A percentile compares a stretch with the other conserved stretches of the same genome.
These are phyloP conservation scores for Drosophila gaucha DNA, from an alignment of 2,888 invertebrate species.

Conservation along the genomic window DNA sequence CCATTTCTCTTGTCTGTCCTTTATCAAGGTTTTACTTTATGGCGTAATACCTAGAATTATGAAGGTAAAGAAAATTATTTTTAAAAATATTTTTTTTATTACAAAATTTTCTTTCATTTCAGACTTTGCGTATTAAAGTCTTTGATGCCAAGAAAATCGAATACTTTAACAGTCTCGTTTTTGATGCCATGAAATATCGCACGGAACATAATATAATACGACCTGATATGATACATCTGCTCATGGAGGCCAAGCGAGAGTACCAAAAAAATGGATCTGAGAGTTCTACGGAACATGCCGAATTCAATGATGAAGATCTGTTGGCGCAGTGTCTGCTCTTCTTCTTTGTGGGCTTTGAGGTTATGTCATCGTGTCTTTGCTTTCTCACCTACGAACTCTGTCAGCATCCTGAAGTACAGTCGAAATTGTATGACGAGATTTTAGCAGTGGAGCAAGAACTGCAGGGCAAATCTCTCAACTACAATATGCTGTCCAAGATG, in stretches of 20 bases:
- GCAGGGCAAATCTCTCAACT: constrained; percentile 85
- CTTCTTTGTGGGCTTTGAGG: constrained; percentile 86
- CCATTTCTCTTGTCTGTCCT: constrained; percentile 69
- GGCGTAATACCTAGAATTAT: constrained; percentile 60
- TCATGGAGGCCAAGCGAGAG: constrained; percentile 85
- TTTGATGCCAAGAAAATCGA: constrained; percentile 75
- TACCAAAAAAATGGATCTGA: constrained; percentile 34
- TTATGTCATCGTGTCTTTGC: constrained; percentile 82
- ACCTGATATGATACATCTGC: constrained; percentile 86
- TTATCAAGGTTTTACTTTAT: constrained; percentile 67
- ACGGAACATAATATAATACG: constrained; percentile 85
- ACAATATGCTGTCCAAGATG: constrained; percentile 86
- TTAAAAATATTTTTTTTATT: not conserved
- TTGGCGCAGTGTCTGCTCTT: constrained; percentile 86
- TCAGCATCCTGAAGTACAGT: constrained; percentile 86
- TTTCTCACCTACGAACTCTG: constrained; percentile 87
- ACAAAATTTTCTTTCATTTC: not conserved
- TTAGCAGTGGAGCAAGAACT: constrained; percentile 82
- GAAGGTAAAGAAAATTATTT: constrained; percentile 53
- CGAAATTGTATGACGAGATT: constrained; percentile 86
- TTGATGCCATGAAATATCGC: constrained; percentile 85
- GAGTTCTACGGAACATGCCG: constrained; percentile 17
- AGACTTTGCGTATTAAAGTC: constrained; percentile 70
- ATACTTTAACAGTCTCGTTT: constrained; percentile 84
- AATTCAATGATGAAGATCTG: constrained; percentile 85